A percentile compares a stretch with the other conserved stretches of the same genome.
Evolutionary conservation across 1,140 invertebrate genomes (phyloP).

Genomic region (Panagrolaimus sp.): DNA sequence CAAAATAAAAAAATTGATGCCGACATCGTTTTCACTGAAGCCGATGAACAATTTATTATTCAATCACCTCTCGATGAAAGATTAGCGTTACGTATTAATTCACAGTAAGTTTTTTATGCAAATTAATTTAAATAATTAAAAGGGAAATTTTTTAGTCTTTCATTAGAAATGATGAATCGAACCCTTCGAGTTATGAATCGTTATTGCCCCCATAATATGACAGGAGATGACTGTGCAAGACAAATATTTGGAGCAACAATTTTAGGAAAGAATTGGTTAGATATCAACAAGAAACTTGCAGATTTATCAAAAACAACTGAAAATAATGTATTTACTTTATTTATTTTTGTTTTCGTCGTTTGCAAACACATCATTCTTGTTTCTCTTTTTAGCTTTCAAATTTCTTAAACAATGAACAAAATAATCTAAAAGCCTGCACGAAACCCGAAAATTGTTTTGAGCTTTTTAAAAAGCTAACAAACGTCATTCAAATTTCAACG

Average conservation of each 20-base stretch:
- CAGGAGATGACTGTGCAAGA: conserved; percentile 9
- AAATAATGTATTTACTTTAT: neutral
- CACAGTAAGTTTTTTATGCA: conserved; percentile 8
- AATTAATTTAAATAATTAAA: neutral
- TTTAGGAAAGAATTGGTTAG: conserved; percentile 17
- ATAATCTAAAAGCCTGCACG: neutral
- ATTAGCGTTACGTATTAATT: neutral
- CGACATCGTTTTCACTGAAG: conserved; percentile 17
- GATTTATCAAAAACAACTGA: neutral
- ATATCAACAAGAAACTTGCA: conserved; percentile 11
- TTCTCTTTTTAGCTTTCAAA: neutral
- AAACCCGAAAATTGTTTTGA: neutral
- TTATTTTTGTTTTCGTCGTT: neutral
- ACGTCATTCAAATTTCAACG: neutral
- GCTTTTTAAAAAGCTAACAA: neutral
- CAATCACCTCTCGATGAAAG: conserved; percentile 13
- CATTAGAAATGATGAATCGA: conserved; percentile 20
- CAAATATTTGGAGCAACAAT: conserved; percentile 12
- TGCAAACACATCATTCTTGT: no score
- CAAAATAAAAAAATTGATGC: conserved; percentile 22
- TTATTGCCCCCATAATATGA: neutral
- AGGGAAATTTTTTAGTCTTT: neutral
- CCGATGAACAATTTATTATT: conserved; percentile 15
- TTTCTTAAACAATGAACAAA: neutral
- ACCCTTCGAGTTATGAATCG: conserved; percentile 8